Conservation (phyloP, 1,140 invertebrate genomes). For the Druon quercuslanigerum region DNA sequence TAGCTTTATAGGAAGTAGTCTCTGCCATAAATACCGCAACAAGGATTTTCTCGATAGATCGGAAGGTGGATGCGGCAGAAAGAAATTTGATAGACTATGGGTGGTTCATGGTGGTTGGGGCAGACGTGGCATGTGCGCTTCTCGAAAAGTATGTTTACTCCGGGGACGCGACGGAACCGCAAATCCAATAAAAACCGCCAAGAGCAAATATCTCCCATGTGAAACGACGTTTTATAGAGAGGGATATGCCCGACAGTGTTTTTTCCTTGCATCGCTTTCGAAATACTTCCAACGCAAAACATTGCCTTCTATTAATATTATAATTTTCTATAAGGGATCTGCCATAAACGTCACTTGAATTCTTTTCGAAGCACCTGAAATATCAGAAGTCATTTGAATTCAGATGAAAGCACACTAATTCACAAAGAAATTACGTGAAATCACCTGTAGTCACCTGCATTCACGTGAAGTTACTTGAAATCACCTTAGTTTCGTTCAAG, state of each 20-base stretch:
- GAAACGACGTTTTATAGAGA: conserved; percentile 52
- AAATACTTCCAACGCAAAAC: not conserved
- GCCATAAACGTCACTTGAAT: too few relatives aligned
- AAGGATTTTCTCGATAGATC: conserved; percentile 19
- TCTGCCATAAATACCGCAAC: not conserved
- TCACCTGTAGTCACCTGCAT: too few relatives aligned
- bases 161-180: conserved; percentile 48
- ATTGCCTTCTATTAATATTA: not conserved
- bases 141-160: conserved; percentile 56
- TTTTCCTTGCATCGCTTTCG: conserved; percentile 23
- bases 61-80: not conserved
- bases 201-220: conserved; percentile 52
- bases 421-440: too few relatives aligned
- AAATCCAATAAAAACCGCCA: conserved; percentile 58
- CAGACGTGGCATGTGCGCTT: conserved; percentile 47
- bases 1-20: not conserved
- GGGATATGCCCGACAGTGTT: conserved; percentile 43
- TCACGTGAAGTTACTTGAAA: too few relatives aligned
- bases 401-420: too few relatives aligned
- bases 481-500: too few relatives aligned
- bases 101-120: conserved; percentile 21
- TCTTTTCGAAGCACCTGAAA: too few relatives aligned
- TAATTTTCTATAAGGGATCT: not conserved
- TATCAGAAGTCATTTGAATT: too few relatives aligned
- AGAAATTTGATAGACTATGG: conserved; percentile 29